Conservation (phyloP, 2,888 invertebrate species). For the Tholera decimalis region DNA sequence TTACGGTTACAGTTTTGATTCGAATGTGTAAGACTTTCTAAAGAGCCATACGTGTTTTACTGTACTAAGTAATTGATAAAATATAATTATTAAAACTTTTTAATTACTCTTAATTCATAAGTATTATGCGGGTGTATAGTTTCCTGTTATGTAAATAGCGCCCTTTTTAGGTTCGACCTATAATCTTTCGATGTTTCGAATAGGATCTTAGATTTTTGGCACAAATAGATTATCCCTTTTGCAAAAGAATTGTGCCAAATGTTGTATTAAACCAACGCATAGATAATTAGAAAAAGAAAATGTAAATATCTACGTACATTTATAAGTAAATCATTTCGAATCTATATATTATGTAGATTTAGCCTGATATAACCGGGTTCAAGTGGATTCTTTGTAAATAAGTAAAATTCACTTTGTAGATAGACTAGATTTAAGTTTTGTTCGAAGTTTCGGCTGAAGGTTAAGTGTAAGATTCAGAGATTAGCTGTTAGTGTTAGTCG, state of each 20-base stretch:
- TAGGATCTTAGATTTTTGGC: constrained; percentile 68
- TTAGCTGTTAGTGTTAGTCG: constrained; percentile 68
- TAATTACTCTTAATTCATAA: constrained; percentile 49
- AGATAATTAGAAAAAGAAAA: constrained; percentile 79
- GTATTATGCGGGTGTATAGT: constrained; percentile 67
- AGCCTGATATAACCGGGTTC: constrained; percentile 33
- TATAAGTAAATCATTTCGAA: constrained; percentile 68
- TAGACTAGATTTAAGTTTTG: constrained; percentile 66
- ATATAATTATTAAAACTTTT: constrained; percentile 42
- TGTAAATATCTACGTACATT: constrained; percentile 72
- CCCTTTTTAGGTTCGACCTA: constrained; percentile 58
- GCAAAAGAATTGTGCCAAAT: constrained; percentile 75
- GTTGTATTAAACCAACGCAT: constrained; percentile 74
- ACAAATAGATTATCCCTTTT: constrained; percentile 62
- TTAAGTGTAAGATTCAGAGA: constrained; percentile 73
- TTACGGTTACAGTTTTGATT: constrained; percentile 30
- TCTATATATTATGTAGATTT: constrained; percentile 46
- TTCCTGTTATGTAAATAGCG: constrained; percentile 64
- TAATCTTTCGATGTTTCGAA: constrained; percentile 56
- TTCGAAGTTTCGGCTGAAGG: constrained; percentile 60
- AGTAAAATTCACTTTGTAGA: constrained; percentile 81
- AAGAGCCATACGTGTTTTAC: constrained; percentile 17
- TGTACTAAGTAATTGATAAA: constrained; percentile 42
- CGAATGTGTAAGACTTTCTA: constrained; percentile 18
- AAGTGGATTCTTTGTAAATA: constrained; percentile 75